phyloP scores from a whole-genome alignment of 2,888 invertebrate species.

The Drosophila lacicola region DNA sequence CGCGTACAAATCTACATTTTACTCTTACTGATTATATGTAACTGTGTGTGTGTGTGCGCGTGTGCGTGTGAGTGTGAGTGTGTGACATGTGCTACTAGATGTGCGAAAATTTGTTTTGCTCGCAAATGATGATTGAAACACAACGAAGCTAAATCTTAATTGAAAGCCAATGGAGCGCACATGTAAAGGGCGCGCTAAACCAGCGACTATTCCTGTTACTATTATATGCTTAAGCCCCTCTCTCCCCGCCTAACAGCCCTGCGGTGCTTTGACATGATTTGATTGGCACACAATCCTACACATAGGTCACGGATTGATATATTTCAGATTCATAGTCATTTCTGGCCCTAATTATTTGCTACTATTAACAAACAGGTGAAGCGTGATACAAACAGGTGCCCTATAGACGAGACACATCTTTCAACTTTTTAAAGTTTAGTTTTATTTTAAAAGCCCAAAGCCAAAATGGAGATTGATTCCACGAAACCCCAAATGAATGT shows the following conservation, averaged over 20 bases:
- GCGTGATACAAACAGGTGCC: too few relatives aligned
- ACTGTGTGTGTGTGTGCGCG: neutral
- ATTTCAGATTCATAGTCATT: constrained; percentile 5
- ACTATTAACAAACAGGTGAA: neutral
- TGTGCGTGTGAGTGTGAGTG: neutral
- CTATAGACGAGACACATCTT: too few relatives aligned
- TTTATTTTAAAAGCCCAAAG: too few relatives aligned
- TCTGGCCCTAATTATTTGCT: neutral
- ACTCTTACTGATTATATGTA: constrained; percentile 10
- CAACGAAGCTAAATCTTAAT: constrained; percentile 54
- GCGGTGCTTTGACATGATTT: constrained; percentile 8
- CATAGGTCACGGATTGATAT: constrained; percentile 1
- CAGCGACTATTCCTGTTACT: constrained; percentile 8
- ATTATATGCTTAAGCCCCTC: neutral
- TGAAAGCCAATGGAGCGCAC: constrained; percentile 52
- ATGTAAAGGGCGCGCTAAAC: constrained; percentile 14
- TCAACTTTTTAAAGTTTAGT: too few relatives aligned
- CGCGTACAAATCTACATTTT: constrained; percentile 49
- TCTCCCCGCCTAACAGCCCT: neutral
- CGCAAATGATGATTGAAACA: constrained; percentile 60
- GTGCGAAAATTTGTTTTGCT: constrained; percentile 60
- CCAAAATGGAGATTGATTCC: too few relatives aligned
- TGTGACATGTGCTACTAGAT: constrained; percentile 35
- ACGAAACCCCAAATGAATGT: too few relatives aligned
- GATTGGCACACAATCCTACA: constrained; percentile 4